These are phyloP conservation scores for Leucoma salicis DNA, from an alignment of 2,888 invertebrate species.

Conservation along the genomic window DNA sequence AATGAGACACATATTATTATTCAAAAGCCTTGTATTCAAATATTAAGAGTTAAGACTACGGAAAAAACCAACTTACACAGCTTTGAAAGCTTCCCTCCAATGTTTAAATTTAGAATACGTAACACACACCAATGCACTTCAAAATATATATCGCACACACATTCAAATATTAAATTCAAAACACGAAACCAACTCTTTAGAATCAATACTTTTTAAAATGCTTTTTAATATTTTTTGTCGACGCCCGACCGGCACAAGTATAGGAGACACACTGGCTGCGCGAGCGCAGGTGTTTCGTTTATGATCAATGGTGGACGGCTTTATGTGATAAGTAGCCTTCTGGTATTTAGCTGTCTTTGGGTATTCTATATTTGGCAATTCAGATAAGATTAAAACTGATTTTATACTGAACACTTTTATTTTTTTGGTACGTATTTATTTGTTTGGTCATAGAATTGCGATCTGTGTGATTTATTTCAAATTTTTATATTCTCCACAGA, in stretches of 20 bases:
- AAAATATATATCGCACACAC: constrained; percentile 3
- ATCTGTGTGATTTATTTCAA: too few species aligned
- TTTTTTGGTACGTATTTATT: neutral
- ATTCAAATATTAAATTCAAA: neutral
- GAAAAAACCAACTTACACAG: constrained; percentile 7
- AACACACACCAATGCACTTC: constrained; percentile 1
- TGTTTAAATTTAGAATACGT: neutral
- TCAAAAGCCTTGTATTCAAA: neutral
- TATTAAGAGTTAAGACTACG: neutral
- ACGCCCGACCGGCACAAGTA: constrained; percentile 22
- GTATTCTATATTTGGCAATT: constrained; percentile 8
- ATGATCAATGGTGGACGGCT: constrained; percentile 53
- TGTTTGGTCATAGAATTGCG: neutral
- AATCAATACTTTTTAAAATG: constrained; percentile 8
- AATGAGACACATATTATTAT: too few species aligned
- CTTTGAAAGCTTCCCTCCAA: constrained; percentile 5
- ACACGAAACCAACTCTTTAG: constrained; percentile 7
- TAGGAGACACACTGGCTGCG: constrained; percentile 47
- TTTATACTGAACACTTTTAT: neutral
- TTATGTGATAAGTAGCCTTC: constrained; percentile 40
- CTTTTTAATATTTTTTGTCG: constrained; percentile 6
- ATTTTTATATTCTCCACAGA: too few species aligned
- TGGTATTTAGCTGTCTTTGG: constrained; percentile 20
- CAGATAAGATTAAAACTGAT: neutral
- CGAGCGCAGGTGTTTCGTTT: constrained; percentile 49